phyloP scores from a whole-genome alignment of 2,888 invertebrate genomes.

The Lamellibrachia satsuma region DNA sequence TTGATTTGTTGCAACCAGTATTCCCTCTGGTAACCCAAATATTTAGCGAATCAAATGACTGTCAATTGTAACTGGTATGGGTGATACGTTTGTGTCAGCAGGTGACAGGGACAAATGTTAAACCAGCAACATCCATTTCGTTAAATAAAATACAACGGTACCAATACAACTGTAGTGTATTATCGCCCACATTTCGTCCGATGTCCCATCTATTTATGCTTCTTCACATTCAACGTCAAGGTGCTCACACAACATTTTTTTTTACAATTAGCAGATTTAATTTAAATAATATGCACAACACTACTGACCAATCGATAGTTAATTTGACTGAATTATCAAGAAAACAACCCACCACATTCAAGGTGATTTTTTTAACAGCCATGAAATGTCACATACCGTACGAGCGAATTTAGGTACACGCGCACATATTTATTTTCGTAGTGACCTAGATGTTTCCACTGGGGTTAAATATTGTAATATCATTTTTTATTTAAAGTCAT shows the following conservation, averaged over 20 bases:
- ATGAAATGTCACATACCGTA: neutral
- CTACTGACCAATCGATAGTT: neutral
- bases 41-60: too few species aligned
- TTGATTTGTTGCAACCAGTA: too few species aligned
- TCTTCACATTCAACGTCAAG: neutral
- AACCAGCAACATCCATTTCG: too few species aligned
- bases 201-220: neutral
- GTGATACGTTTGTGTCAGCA: neutral
- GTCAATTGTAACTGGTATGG: too few species aligned
- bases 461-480: neutral
- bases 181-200: neutral
- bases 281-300: neutral
- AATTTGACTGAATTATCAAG: neutral
- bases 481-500: too few species aligned
- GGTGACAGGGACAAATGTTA: too few species aligned
- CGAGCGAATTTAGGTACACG: constrained; percentile 6
- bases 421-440: neutral
- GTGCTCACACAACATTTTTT: neutral
- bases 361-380: neutral
- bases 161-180: neutral
- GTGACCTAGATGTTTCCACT: neutral
- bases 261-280: neutral
- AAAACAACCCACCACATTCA: neutral
- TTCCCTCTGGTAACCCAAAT: too few species aligned
- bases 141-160: too few species aligned